These are phyloP conservation scores for Chiloscyllium plagiosum DNA, from an alignment of 2,113 vertebrate species.

Conservation along the genomic window DNA sequence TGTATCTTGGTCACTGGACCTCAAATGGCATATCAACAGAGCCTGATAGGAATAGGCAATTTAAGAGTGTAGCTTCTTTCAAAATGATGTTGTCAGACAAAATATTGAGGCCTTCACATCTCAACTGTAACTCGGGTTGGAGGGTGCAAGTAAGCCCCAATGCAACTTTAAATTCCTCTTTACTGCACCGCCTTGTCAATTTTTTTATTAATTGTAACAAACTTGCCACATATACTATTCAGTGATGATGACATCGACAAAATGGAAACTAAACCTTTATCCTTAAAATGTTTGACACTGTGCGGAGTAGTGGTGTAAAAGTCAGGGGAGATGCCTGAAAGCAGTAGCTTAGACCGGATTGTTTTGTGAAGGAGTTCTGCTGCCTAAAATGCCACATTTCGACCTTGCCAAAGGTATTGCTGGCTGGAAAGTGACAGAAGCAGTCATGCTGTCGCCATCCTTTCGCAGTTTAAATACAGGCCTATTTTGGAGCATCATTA, in stretches of 20 bases:
- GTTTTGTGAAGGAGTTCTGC: not conserved
- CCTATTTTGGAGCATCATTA: not conserved
- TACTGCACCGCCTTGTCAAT: not conserved
- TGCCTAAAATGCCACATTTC: not conserved
- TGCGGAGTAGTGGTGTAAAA: not conserved
- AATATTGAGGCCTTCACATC: not conserved
- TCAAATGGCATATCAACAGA: no score
- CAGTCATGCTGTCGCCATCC: not conserved
- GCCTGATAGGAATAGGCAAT: not conserved
- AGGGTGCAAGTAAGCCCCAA: not conserved
- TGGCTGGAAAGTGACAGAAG: not conserved
- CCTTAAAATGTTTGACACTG: not conserved
- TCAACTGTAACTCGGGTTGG: not conserved
- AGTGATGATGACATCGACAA: not conserved
- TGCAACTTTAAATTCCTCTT: not conserved
- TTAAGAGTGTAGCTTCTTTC: not conserved
- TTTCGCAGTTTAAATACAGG: not conserved
- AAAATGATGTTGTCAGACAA: not conserved
- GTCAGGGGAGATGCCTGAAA: not conserved
- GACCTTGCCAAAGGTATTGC: not conserved
- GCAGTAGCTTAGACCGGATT: not conserved
- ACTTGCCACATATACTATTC: not conserved
- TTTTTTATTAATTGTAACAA: not conserved
- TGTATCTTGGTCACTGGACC: no score
- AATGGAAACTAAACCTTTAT: not conserved